Conservation (phyloP, 2,797 vertebrate genomes). For the Lophotriccus pileatus region DNA sequence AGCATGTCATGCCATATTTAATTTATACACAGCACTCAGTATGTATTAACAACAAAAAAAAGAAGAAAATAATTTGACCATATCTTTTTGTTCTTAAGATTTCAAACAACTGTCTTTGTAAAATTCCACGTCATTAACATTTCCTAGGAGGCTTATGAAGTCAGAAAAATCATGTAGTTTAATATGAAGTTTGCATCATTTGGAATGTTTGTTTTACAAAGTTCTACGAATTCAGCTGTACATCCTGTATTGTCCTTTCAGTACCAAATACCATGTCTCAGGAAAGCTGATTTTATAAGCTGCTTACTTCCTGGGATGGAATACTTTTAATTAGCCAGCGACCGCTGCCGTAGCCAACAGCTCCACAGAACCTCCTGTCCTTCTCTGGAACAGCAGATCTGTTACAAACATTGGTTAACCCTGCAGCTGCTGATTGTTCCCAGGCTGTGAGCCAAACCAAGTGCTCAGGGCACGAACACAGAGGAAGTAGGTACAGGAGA, state of each 20-base stretch:
- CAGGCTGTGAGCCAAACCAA: not conserved
- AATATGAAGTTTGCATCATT: not conserved
- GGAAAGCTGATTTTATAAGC: conserved; percentile 49
- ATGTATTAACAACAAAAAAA: not conserved
- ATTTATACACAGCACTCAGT: not conserved
- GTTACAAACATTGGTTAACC: not conserved
- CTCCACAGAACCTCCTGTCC: not conserved
- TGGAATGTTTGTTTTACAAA: not conserved
- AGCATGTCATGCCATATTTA: not conserved
- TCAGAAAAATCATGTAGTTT: not conserved
- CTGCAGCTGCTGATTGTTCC: not conserved
- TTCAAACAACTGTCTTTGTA: not conserved
- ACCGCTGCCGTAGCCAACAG: not conserved
- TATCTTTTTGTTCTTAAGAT: not conserved
- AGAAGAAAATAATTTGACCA: fast-evolving
- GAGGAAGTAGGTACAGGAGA: not conserved
- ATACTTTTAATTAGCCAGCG: conserved; percentile 38
- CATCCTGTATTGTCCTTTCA: not conserved
- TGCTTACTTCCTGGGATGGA: conserved; percentile 35
- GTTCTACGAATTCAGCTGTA: not conserved
- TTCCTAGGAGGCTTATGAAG: not conserved
- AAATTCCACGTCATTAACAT: not conserved
- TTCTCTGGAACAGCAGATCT: not conserved
- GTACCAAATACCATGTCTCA: not conserved
- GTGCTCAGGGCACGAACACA: fast-evolving